These are phyloP conservation scores for Platycheirus albimanus DNA, from an alignment of 2,888 invertebrate species.

Conservation along the genomic window DNA sequence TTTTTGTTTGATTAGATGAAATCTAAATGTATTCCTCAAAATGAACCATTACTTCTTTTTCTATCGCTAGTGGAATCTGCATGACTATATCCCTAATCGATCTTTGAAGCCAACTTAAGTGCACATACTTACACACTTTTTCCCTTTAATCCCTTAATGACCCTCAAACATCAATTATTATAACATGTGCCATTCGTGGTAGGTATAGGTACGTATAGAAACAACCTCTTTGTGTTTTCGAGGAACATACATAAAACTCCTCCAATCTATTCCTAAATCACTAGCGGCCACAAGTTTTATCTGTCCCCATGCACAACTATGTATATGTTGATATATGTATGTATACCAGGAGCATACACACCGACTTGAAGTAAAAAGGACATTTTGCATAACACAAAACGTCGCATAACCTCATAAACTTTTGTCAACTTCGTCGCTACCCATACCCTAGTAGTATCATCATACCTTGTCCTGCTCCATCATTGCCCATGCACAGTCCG, in stretches of 20 bases:
- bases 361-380: conserved; percentile 13
- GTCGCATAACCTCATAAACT: conserved; percentile 59
- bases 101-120: no score
- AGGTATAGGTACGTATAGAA: conserved; percentile 7
- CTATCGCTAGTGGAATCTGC: no score
- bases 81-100: no score
- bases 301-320: conserved; percentile 27
- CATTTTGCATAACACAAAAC: conserved; percentile 52
- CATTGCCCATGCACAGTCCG: neutral
- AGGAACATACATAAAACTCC: conserved; percentile 8
- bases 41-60: no score
- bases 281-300: conserved; percentile 43
- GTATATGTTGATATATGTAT: no score
- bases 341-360: no score
- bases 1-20: no score
- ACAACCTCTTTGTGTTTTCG: neutral
- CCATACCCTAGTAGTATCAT: neutral
- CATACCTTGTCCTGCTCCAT: neutral
- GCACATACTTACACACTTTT: no score
- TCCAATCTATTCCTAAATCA: conserved; percentile 32
- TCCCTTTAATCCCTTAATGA: conserved; percentile 25
- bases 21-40: no score
- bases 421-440: conserved; percentile 32
- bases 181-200: conserved; percentile 20
- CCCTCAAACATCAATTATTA: conserved; percentile 58